Conservation (phyloP, 2,888 invertebrate genomes). For the Lepidochrysops patricia region DNA sequence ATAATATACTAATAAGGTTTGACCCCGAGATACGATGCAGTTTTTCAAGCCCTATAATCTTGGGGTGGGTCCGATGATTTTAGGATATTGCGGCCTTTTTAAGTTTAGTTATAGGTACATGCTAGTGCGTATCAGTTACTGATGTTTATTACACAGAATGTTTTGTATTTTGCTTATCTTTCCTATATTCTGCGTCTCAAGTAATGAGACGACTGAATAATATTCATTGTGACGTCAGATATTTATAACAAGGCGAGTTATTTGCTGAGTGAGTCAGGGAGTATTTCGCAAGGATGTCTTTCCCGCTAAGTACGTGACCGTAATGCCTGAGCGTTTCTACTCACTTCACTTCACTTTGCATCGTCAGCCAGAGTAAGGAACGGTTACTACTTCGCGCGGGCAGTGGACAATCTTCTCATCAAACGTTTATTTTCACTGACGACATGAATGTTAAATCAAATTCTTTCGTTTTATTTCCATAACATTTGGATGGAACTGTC, state of each 20-base stretch:
- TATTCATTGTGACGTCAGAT: neutral
- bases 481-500: too few species aligned
- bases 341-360: neutral
- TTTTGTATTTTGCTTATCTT: too few species aligned
- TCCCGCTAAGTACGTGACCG: slow-evolving; percentile 7
- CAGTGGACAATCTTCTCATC: neutral
- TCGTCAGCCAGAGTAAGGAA: neutral
- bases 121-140: too few species aligned
- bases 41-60: too few species aligned
- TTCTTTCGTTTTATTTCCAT: too few species aligned
- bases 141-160: neutral
- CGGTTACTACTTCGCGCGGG: neutral
- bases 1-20: too few species aligned
- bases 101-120: too few species aligned
- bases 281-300: neutral
- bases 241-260: slow-evolving; percentile 13
- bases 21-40: too few species aligned
- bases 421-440: neutral
- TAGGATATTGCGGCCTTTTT: too few species aligned
- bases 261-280: slow-evolving; percentile 11
- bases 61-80: too few species aligned
- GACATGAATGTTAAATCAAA: too few species aligned
- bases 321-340: neutral
- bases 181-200: neutral
- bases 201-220: neutral